phyloP scores from a whole-genome alignment of 2,113 vertebrate genomes.

The Nothocercus julius region DNA sequence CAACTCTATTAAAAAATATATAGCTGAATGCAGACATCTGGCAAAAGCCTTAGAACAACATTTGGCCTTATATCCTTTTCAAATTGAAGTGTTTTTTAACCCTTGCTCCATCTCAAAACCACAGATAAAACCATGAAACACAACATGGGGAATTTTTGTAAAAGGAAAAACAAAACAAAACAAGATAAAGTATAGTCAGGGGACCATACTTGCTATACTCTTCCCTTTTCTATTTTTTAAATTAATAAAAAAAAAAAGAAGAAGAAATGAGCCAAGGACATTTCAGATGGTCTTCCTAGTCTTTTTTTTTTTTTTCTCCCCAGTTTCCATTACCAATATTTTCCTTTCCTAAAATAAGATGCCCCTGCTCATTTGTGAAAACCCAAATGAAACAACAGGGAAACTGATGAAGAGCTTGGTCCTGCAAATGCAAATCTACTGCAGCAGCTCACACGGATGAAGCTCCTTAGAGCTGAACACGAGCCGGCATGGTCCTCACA shows the following conservation, averaged over 20 bases:
- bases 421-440: not conserved
- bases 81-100: not conserved
- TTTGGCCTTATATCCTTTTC: not conserved
- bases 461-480: not conserved
- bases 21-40: not conserved
- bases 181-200: not conserved
- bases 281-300: not conserved
- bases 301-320: not conserved
- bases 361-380: not conserved
- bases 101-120: not conserved
- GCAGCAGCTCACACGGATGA: not conserved
- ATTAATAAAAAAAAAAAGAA: not conserved
- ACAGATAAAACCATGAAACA: not conserved
- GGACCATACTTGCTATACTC: not conserved
- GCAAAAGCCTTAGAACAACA: not conserved
- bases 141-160: not conserved
- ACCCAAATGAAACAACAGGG: not conserved
- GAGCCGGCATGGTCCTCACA: not conserved
- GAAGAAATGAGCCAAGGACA: not conserved
- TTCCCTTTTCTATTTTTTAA: not conserved
- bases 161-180: not conserved
- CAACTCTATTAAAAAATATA: not conserved
- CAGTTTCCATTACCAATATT: not conserved
- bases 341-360: conserved; percentile 28
- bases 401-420: not conserved